phyloP scores from a whole-genome alignment of 2,797 vertebrate genomes.

The Crax fasciolata region DNA sequence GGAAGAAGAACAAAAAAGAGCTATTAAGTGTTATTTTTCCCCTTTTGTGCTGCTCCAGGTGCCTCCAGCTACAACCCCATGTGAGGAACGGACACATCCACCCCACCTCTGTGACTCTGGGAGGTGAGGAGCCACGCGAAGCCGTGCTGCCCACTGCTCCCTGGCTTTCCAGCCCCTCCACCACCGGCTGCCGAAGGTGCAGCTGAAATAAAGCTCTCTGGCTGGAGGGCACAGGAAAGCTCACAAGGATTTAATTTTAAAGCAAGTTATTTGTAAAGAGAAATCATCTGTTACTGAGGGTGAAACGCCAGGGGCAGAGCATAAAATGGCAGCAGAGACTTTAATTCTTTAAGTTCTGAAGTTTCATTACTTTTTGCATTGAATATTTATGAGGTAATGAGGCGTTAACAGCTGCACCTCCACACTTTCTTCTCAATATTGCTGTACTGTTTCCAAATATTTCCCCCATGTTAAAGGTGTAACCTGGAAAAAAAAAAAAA shows the following conservation, averaged over 20 bases:
- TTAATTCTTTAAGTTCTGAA: slow-evolving; percentile 27
- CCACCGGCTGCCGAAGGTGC: neutral
- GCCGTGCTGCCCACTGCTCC: neutral
- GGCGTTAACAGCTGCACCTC: neutral
- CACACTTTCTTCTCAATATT: neutral
- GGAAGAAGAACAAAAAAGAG: neutral
- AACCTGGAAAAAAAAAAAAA: neutral
- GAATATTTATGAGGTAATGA: neutral
- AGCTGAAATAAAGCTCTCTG: neutral
- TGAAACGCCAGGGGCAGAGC: slow-evolving; percentile 1
- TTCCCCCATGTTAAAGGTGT: neutral
- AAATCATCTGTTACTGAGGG: slow-evolving; percentile 16
- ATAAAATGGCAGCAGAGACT: slow-evolving; percentile 6
- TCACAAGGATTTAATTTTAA: slow-evolving; percentile 29
- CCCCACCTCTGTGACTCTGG: no score
- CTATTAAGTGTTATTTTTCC: neutral
- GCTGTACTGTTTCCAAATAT: neutral
- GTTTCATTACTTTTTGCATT: slow-evolving; percentile 28
- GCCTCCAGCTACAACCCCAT: neutral
- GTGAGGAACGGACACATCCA: neutral
- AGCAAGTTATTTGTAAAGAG: slow-evolving; percentile 12
- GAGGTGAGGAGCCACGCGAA: neutral
- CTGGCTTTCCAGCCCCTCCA: neutral
- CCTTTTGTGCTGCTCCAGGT: neutral
- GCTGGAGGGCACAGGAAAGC: neutral